A percentile compares a stretch with the other conserved stretches of the same genome.
phyloP scores from a whole-genome alignment of 2,797 vertebrate species.

The Xiphophorus birchmanni region DNA sequence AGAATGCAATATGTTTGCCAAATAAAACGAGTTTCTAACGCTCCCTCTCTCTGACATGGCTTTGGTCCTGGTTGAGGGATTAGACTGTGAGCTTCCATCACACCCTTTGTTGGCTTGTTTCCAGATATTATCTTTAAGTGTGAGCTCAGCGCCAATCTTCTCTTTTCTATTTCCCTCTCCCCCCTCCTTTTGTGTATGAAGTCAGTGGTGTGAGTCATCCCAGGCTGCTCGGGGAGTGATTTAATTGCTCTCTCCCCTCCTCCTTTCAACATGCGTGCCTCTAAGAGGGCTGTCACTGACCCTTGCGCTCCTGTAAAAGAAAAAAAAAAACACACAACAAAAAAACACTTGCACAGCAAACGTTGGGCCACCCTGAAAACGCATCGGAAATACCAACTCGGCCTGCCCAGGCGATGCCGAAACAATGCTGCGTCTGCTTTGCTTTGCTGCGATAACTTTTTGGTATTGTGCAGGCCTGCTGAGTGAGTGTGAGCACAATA shows the following conservation, averaged over 20 bases:
- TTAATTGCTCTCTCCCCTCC: conserved; percentile 73
- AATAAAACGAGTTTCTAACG: conserved; percentile 47
- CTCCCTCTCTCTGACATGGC: conserved; percentile 44
- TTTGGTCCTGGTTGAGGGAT: conserved; percentile 59
- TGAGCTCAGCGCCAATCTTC: conserved; percentile 42
- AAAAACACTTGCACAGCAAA: conserved; percentile 44
- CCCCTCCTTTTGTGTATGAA: conserved; percentile 53
- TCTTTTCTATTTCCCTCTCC: conserved; percentile 41
- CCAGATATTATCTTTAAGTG: conserved; percentile 72
- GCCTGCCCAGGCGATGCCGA: conserved; percentile 33
- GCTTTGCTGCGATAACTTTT: conserved; percentile 49
- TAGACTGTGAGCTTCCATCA: conserved; percentile 55
- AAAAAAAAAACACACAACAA: conserved; percentile 24
- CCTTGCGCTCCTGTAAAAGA: conserved; percentile 31
- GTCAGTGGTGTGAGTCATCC: conserved; percentile 71
- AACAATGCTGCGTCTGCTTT: conserved; percentile 34
- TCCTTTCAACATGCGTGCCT: conserved; percentile 43
- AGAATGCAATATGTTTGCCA: conserved; percentile 21
- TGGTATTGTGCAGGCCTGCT: conserved; percentile 37
- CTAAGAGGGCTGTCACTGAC: conserved; percentile 58
- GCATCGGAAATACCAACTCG: conserved; percentile 27
- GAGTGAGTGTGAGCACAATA: conserved; percentile 43
- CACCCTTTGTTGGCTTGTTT: conserved; percentile 62
- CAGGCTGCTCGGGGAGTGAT: conserved; percentile 67
- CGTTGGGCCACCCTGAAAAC: conserved; percentile 46